Base-by-base conservation (phyloP, 2,888 invertebrate genomes). In the Limnephilus rhombicus region DNA sequence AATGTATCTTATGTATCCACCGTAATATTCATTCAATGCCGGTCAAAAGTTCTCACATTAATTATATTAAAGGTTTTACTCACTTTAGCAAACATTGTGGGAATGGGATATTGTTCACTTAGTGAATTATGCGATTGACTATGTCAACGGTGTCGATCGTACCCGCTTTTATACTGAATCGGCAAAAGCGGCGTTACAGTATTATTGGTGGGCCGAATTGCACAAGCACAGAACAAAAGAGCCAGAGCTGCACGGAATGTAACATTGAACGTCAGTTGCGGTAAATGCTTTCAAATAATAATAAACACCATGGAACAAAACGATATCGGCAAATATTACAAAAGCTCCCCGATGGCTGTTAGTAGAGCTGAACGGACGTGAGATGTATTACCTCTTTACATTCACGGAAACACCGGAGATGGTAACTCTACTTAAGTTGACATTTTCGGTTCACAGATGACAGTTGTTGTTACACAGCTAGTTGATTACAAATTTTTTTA, bases 31-130 rank as follows among this genome's bases (percentile, higher is more conserved):
- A n/a, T 82, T 82, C 82, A 82, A 82, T 34, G n/a, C 45, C 85
- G 41, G 41, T 37, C 34, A 41, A 85, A 85, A 41, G 45, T 85
- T 85, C 85, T 85, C 85, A 85, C 85, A 85, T 85, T 34, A 41
- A 85, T 85, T 37, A 85, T 85, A 11, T 24, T 24, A 83, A 53
- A 68, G 87, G 68, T 13, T 80, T 80, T 92, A 93, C 92, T 92
- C 92, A 93, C 93, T 92, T 93, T 93, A 37, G 91, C 90, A 92
- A 93, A 92, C 93, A 93, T 93, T 91, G 91, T 92, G 34, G 83
- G 82, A 87, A 31, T 90, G 37, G 18, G 53, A 85, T 87, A 87
- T 91, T 68, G 91, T 91, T 89, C 85, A 83, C 91, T 49, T 87
- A 89, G 93, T 91, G 90, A 90, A 90, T 86, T 91, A 91, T 90